Evolutionary conservation across 2,888 invertebrate genomes (phyloP).

Genomic region (Halocaridina rubra): DNA sequence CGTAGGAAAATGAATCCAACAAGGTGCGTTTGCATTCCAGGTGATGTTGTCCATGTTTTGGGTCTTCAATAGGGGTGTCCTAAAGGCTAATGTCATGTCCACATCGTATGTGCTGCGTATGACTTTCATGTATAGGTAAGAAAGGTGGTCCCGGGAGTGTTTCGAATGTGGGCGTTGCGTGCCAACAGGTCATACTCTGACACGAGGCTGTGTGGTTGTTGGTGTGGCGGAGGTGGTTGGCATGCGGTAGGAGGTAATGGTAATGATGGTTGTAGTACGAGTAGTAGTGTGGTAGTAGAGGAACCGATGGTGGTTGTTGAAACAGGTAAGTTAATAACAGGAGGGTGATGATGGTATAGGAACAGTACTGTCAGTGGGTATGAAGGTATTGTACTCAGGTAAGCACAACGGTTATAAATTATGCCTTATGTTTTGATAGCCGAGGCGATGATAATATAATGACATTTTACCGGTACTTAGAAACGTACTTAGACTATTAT

Average conservation of each 20-base stretch:
- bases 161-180: conserved; percentile 41
- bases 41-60: neutral
- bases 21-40: neutral
- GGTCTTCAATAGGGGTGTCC: neutral
- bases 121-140: neutral
- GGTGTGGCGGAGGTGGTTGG: neutral
- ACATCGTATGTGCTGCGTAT: neutral
- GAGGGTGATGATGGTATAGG: neutral
- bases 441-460: too few species aligned
- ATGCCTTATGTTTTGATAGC: too few species aligned
- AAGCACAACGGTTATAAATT: too few species aligned
- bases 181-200: conserved; percentile 5
- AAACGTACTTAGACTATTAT: too few species aligned
- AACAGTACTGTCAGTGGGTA: too few species aligned
- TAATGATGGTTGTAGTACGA: neutral
- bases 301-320: neutral
- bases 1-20: neutral
- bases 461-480: too few species aligned
- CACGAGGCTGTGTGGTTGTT: neutral
- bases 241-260: neutral
- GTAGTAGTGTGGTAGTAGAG: neutral
- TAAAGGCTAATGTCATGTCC: neutral
- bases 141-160: conserved; percentile 21
- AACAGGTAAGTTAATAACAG: neutral
- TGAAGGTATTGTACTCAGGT: too few species aligned